Conservation (phyloP, 2,797 vertebrate genomes). For the Cossypha polioptera region DNA sequence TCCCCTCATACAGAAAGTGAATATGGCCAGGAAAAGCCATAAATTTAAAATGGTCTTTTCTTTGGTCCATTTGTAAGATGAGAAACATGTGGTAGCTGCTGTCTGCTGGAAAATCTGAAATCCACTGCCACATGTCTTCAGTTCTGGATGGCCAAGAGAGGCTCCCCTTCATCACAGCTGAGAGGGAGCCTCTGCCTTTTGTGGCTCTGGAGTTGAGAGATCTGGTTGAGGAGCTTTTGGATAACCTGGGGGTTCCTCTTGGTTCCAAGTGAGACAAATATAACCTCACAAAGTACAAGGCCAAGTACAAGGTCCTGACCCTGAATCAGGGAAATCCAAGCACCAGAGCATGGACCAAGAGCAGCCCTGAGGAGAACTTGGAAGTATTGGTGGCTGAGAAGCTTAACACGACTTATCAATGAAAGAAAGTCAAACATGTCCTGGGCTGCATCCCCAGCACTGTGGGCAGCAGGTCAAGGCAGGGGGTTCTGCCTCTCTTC, state of each 20-base stretch:
- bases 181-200: neutral
- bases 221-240: neutral
- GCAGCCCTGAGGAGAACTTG: neutral
- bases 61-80: neutral
- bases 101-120: neutral
- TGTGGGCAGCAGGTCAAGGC: accelerated
- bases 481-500: neutral
- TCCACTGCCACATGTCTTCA: accelerated
- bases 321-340: neutral
- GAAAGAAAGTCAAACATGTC: neutral
- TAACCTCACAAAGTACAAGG: neutral
- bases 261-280: neutral
- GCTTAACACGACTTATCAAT: accelerated
- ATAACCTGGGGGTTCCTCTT: neutral
- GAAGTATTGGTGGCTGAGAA: neutral
- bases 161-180: neutral
- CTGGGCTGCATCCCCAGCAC: neutral
- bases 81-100: neutral
- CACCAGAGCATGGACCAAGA: neutral
- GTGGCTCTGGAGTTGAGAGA: neutral
- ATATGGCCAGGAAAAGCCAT: neutral
- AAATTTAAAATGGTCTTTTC: neutral
- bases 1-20: neutral
- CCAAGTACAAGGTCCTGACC: neutral
- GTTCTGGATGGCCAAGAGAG: neutral